Evolutionary conservation across 2,797 vertebrate genomes (phyloP).

Genomic region (Phyllotis vaccarum): DNA sequence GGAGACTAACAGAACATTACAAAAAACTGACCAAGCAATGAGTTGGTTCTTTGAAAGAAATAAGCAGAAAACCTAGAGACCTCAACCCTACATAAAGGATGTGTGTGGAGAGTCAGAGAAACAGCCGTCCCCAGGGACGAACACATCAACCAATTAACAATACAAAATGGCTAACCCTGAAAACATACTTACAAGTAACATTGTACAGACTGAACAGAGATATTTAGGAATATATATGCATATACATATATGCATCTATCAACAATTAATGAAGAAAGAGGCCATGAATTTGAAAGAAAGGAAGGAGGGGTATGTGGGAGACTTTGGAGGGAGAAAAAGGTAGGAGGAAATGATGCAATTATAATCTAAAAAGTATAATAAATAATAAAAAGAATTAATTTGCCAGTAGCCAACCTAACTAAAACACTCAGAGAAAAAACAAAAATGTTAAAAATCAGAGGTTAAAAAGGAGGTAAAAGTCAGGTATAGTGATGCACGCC

Average conservation of each 20-base stretch:
- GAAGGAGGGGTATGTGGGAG: background rate
- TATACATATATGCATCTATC: background rate
- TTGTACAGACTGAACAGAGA: background rate
- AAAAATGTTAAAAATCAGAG: background rate
- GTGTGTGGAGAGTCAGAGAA: background rate
- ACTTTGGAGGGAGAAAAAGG: background rate
- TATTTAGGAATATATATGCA: background rate
- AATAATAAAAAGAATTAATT: background rate
- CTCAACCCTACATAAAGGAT: background rate
- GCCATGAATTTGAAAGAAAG: background rate
- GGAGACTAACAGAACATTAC: background rate
- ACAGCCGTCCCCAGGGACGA: background rate
- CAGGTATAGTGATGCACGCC: background rate
- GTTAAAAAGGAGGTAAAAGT: background rate
- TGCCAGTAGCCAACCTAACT: background rate
- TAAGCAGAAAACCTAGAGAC: background rate
- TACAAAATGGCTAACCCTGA: background rate
- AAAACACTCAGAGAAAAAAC: background rate
- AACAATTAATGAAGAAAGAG: background rate
- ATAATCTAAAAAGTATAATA: background rate
- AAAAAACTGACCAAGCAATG: background rate
- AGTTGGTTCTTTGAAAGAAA: background rate
- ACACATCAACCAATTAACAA: background rate
- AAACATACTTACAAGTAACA: background rate
- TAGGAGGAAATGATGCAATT: background rate